Evolutionary conservation across 1,140 invertebrate species (phyloP).

Genomic region (Lucilia sericata): DNA sequence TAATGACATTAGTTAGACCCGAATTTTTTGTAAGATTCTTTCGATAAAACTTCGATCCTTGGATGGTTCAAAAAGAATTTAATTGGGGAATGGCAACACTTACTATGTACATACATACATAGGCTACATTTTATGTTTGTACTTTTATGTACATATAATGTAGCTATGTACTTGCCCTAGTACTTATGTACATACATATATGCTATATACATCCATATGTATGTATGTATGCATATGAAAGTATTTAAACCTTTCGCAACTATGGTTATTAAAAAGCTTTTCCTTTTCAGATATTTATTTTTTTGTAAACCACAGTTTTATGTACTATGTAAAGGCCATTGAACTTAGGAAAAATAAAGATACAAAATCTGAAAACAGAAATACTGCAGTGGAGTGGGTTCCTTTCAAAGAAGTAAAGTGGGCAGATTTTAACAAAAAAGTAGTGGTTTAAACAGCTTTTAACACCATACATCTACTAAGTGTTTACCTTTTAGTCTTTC

Average conservation of each 20-base stretch:
- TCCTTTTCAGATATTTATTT: neutral
- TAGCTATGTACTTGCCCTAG: no score
- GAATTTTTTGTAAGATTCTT: no score
- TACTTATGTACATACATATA: neutral
- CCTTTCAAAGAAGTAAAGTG: constrained; percentile 16
- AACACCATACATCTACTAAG: constrained; percentile 30
- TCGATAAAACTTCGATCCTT: no score
- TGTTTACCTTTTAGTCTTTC: constrained; percentile 26
- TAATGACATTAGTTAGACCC: no score
- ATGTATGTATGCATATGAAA: neutral
- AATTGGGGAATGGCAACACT: no score
- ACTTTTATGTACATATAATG: neutral
- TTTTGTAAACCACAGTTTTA: neutral
- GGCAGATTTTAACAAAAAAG: constrained; percentile 12
- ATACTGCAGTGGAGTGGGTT: constrained; percentile 12
- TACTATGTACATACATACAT: neutral
- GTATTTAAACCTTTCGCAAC: neutral
- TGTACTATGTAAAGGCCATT: constrained; percentile 24
- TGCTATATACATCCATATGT: neutral
- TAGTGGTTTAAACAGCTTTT: constrained; percentile 31
- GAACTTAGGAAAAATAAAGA: constrained; percentile 18
- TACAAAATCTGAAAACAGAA: neutral
- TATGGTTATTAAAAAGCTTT: constrained; percentile 9
- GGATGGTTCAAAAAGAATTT: no score
- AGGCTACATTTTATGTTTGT: no score